phyloP scores from a whole-genome alignment of 2,113 vertebrate species.

The Lophochroa leadbeateri region DNA sequence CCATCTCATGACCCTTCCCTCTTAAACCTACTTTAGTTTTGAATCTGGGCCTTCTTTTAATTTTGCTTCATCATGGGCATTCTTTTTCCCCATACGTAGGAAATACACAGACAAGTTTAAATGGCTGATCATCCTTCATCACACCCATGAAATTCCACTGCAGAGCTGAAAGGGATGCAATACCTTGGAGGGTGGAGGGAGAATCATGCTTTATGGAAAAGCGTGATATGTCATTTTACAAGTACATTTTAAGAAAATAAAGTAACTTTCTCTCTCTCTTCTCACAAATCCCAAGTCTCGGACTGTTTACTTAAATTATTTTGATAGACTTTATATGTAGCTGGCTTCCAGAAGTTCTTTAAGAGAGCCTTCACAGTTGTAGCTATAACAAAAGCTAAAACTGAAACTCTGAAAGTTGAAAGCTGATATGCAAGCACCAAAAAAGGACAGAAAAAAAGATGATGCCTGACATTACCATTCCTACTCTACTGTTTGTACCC shows the following conservation, averaged over 20 bases:
- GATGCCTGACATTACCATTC: background rate
- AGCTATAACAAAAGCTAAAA: background rate
- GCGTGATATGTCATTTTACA: background rate
- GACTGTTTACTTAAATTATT: background rate
- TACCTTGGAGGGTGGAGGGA: background rate
- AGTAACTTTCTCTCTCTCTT: background rate
- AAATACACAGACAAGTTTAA: background rate
- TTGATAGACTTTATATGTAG: background rate
- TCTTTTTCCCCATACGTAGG: background rate
- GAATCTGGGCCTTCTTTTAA: background rate
- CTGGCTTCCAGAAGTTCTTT: background rate
- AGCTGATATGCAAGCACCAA: background rate
- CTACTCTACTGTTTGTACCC: background rate
- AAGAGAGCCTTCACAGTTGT: background rate
- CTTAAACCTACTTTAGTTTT: background rate
- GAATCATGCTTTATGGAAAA: background rate
- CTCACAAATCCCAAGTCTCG: background rate
- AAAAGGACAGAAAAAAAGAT: background rate
- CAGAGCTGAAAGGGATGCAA: background rate
- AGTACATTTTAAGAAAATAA: background rate
- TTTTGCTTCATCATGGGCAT: background rate
- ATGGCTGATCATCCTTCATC: background rate
- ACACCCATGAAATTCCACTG: background rate
- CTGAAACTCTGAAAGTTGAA: background rate
- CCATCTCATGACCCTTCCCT: background rate